phyloP scores from a whole-genome alignment of 2,113 vertebrate species.

The Apistogramma diplotaenia region DNA sequence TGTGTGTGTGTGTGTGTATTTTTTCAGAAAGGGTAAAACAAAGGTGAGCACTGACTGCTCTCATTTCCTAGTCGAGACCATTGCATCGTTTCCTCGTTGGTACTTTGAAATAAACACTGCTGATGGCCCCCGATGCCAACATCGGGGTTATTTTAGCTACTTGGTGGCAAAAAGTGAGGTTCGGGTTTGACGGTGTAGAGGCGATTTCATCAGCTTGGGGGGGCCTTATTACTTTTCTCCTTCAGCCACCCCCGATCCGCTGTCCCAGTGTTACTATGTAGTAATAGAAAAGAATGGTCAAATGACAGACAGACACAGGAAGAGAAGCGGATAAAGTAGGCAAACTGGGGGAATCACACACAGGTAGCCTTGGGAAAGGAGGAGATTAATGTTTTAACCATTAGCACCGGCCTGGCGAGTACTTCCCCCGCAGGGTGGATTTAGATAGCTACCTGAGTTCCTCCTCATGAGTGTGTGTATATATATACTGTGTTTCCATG shows the following conservation, averaged over 20 bases:
- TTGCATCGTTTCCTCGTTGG: background rate
- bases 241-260: background rate
- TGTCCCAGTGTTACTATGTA: conserved; percentile 9
- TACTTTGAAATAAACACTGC: background rate
- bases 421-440: conserved; percentile 43
- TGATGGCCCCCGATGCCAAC: conserved; percentile 6
- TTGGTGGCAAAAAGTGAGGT: background rate
- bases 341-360: conserved; percentile 34
- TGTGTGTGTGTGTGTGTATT: background rate
- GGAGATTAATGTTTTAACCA: conserved; percentile 67
- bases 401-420: conserved; percentile 45
- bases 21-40: background rate
- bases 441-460: conserved; percentile 39
- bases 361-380: conserved; percentile 29
- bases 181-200: background rate
- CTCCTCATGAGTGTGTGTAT: conserved; percentile 10
- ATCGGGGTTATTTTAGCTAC: conserved; percentile 7
- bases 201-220: conserved; percentile 39
- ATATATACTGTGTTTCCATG: conserved; percentile 9
- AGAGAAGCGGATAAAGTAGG: background rate
- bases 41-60: background rate
- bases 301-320: conserved; percentile 10
- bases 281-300: conserved; percentile 1
- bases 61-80: background rate
- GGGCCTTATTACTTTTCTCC: conserved; percentile 44